phyloP scores from a whole-genome alignment of 1,140 invertebrate genomes.

The Drosophila willistoni region DNA sequence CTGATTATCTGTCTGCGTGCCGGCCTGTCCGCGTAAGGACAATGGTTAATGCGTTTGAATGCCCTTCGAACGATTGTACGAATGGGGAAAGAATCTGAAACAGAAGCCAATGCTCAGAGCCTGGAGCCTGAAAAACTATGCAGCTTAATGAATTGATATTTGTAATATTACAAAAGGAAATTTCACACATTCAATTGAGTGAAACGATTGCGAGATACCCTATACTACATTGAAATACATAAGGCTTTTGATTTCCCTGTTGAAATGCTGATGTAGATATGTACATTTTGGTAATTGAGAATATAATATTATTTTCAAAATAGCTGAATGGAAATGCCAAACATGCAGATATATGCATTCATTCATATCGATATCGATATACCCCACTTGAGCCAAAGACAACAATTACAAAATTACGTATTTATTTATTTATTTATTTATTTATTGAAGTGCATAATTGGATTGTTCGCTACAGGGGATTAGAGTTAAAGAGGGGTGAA shows the following conservation, averaged over 20 bases:
- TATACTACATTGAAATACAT: not conserved
- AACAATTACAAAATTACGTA: constrained; percentile 18
- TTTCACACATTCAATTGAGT: constrained; percentile 7
- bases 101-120: not conserved
- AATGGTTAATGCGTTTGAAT: constrained; percentile 8
- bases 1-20: not conserved
- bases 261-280: too few relatives aligned
- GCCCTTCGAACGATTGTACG: not conserved
- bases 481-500: not conserved
- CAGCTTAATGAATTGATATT: constrained; percentile 19
- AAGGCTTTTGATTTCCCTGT: not conserved
- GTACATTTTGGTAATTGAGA: too few relatives aligned
- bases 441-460: constrained; percentile 20
- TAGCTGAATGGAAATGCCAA: too few relatives aligned
- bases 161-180: constrained; percentile 4
- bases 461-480: constrained; percentile 9
- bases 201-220: not conserved
- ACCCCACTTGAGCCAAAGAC: not conserved
- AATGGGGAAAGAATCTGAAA: not conserved
- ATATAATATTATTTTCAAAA: too few relatives aligned
- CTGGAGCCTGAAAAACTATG: not conserved
- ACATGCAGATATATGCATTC: too few relatives aligned
- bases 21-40: not conserved
- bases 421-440: constrained; percentile 28
- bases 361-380: not conserved